phyloP scores from a whole-genome alignment of 2,797 vertebrate species.

The Cryptoprocta ferox region DNA sequence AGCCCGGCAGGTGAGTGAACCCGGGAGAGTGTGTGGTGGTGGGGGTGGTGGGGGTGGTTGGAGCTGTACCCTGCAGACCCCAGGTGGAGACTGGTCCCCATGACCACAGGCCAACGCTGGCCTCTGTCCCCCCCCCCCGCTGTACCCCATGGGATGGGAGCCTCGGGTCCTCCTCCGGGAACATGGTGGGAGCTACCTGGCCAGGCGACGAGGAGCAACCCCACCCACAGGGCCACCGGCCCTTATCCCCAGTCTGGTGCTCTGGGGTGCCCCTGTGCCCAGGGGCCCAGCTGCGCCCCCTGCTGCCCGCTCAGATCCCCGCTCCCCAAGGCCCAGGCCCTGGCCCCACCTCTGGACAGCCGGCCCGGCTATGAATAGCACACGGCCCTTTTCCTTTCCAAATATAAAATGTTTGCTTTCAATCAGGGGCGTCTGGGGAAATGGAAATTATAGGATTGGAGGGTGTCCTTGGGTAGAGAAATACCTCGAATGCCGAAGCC shows the following conservation, averaged over 20 bases:
- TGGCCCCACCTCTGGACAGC: conserved; percentile 38
- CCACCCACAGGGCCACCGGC: too few species aligned
- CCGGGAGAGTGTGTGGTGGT: accelerated
- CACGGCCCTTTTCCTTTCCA: conserved; percentile 70
- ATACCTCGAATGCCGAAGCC: conserved; percentile 78
- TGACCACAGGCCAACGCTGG: neutral
- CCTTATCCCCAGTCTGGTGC: neutral
- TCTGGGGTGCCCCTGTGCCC: neutral
- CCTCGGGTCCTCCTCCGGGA: too few species aligned
- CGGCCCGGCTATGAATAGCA: conserved; percentile 60
- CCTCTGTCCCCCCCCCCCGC: neutral
- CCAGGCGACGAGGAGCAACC: neutral
- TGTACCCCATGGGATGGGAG: too few species aligned
- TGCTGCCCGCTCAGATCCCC: neutral
- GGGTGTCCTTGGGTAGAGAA: conserved; percentile 76
- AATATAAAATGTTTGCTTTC: conserved; percentile 71
- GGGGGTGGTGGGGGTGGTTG: neutral
- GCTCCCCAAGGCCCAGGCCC: neutral
- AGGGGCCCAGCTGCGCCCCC: too few species aligned
- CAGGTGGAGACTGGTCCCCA: neutral
- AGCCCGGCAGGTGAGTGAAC: neutral
- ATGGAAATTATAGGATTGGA: conserved; percentile 75
- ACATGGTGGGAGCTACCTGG: neutral
- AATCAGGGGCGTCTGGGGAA: conserved; percentile 71
- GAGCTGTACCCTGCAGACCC: neutral